Evolutionary conservation across 2,888 invertebrate species (phyloP), one percentile per base, ranked within the genome.

Genomic region (Aphidius colemani): DNA sequence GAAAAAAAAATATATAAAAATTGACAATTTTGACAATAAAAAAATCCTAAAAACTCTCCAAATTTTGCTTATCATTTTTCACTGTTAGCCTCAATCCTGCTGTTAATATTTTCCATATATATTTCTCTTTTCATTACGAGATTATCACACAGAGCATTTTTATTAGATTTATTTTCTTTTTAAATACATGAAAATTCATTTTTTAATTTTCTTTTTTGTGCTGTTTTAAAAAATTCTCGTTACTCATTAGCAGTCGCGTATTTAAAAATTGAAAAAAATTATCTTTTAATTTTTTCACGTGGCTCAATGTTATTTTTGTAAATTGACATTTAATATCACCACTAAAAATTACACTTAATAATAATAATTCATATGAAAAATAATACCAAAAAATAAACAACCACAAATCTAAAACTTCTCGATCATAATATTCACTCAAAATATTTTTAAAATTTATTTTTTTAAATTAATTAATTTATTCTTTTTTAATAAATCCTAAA

Each of bases 41-140:
- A 30, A 5, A 5, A 30, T 30, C 30, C 3, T 30, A 30, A 30
- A 68, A 67, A 66, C 43, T 68, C 64, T 64, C 68, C 65, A 70
- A 71, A 18, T 18, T 18, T 18, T 18, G 13, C 1, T 18, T 1
- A 18, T 18, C 1, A 18, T 18, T 71, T 71, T 71, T 68, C 70
- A 73, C 72, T 66, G 63, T 72, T 70, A 71, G 3, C 71, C 71
- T 72, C 70, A 74, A 75, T 71, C 73, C 71, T 74, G 73, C 71
- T 73, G 73, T 68, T 71, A 77, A 74, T 74, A 73, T 62, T n/a
- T n/a, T 59, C 50, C 67, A 63, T 69, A 59, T 67, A 65, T 59
- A 51, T 61, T 18, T 63, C 46, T 51, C 30, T 56, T 65, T 66
- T 64, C 41, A 48, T 59, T 39, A 18, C 49, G 43, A 50, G 59